Percentiles rank a stretch among this genome's conserved stretches.
These are phyloP conservation scores for Boloria selene DNA, from an alignment of 2,888 invertebrate species.

Conservation along the genomic window DNA sequence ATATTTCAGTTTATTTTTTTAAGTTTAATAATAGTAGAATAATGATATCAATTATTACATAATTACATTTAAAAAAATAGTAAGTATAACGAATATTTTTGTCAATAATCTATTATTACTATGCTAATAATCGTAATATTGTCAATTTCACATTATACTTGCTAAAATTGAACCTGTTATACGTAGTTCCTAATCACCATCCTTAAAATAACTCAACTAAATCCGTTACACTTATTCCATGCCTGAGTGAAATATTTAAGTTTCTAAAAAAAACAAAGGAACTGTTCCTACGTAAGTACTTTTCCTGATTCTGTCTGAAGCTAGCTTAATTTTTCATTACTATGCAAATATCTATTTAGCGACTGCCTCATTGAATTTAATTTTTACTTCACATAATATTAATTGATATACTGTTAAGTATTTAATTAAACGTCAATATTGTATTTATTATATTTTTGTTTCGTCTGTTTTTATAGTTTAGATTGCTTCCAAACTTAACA, in stretches of 20 bases:
- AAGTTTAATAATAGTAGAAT: neutral
- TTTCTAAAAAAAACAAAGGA: conserved; percentile 27
- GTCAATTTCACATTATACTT: neutral
- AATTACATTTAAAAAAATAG: too few relatives aligned
- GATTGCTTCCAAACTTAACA: too few relatives aligned
- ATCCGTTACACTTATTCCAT: conserved; percentile 25
- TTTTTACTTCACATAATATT: too few relatives aligned
- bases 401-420: too few relatives aligned
- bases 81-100: too few relatives aligned
- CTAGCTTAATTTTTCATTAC: conserved; percentile 75
- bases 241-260: conserved; percentile 24
- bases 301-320: conserved; percentile 57
- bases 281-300: conserved; percentile 54
- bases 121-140: too few relatives aligned
- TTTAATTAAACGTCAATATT: too few relatives aligned
- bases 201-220: conserved; percentile 21
- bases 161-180: neutral
- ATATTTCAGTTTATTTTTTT: neutral
- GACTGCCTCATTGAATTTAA: too few relatives aligned
- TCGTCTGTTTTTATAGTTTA: too few relatives aligned
- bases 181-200: neutral
- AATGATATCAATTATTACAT: too few relatives aligned
- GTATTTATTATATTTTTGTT: too few relatives aligned
- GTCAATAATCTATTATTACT: too few relatives aligned
- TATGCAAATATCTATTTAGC: conserved; percentile 61